Conservation (phyloP, 2,797 vertebrate genomes). For the Eulemur coronatus region DNA sequence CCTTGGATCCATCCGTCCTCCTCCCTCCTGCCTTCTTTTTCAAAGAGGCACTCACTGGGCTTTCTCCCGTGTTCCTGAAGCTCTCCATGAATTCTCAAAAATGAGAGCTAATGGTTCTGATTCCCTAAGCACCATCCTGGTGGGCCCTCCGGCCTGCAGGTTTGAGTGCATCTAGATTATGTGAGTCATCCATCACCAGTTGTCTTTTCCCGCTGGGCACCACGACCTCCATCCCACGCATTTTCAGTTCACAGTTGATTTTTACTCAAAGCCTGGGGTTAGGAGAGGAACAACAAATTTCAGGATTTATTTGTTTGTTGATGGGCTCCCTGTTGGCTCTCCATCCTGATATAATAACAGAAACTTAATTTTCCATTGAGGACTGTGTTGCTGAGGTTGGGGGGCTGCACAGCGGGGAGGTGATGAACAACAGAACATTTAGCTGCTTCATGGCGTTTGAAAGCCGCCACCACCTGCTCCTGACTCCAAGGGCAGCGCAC, state of each 20-base stretch:
- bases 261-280: background rate
- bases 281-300: background rate
- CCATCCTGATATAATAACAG: background rate
- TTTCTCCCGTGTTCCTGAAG: accelerated
- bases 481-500: background rate
- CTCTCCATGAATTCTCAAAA: background rate
- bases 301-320: background rate
- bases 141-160: background rate
- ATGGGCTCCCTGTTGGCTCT: background rate
- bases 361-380: background rate
- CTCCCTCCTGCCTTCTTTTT: background rate
- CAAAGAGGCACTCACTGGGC: background rate
- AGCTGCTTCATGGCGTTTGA: accelerated
- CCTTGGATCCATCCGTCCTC: accelerated
- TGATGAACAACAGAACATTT: accelerated
- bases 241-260: background rate
- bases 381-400: background rate
- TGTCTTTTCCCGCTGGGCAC: background rate
- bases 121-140: accelerated
- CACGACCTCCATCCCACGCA: accelerated
- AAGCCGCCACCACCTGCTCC: background rate
- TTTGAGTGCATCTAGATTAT: background rate
- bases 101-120: background rate
- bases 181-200: background rate
- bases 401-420: background rate